Evolutionary conservation across 23 tunicate genomes (phyloP), one percentile per base, ranked within the genome.

Genomic region (Trididemnum miniatum): DNA sequence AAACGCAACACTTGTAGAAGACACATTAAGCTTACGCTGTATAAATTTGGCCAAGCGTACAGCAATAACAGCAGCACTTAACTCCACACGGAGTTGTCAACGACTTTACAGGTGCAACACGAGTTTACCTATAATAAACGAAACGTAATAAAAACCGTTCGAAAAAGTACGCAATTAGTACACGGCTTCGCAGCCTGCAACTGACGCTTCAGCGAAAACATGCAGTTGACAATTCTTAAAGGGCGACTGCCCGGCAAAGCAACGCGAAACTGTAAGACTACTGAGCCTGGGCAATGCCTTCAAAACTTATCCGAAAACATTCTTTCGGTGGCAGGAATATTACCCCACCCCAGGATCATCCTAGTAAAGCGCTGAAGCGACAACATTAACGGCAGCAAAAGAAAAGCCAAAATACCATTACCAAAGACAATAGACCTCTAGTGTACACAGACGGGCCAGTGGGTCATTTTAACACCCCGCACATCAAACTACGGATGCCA

Each of bases 91-190:
- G 75, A 62, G 67, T 62, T 24, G 67, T 12, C 37, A 67, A 9
- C 38, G 75, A 24, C 25, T 67, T 67, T 38, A 67, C 9, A 15
- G 75, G 75, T 5, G 75, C 15, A 31, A 67, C 75, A 31, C 75
- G 75, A 12, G 75, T 67, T 67, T 67, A 12, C 38, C 75, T 38
- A 67, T 67, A 67, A 67, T 22, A 32, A 67, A 67, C 32, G 75
- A 67, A 31, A 32, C 38, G 32, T 9, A 7, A 67, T 24, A 67
- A 33, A 31, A 2, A 67, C 38, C 38, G 5, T 33, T 24, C 31
- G 32, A 7, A 67, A 31, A 67, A 31, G 38, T 67, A 5, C 75
- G 75, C 38, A 67, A 67, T 4, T 67, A 67, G 32, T 38, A 67
- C 37, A 67, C 75, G 5, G 38, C 38, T 4, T 38, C 38, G 5